These are phyloP conservation scores for Coracopsis vasa DNA, from an alignment of 2,113 vertebrate genomes.

Conservation along the genomic window DNA sequence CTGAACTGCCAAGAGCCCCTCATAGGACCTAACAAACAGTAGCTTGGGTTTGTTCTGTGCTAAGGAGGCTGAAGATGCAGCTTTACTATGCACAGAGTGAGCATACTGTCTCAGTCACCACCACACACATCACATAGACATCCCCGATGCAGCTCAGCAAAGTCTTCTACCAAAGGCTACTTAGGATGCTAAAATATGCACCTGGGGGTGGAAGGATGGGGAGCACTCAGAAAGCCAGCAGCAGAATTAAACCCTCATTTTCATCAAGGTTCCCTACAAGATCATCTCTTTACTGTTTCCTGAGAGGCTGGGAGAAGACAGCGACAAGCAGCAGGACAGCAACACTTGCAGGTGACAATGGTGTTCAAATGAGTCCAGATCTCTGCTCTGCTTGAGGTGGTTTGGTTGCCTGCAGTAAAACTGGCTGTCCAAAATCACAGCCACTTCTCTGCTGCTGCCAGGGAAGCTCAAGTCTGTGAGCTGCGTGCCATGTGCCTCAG, in stretches of 20 bases:
- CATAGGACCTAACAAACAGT: neutral
- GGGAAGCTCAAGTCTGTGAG: neutral
- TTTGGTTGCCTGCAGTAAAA: neutral
- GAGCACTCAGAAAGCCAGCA: neutral
- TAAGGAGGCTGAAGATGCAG: neutral
- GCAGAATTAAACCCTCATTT: neutral
- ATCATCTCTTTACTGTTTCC: neutral
- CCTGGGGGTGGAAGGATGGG: neutral
- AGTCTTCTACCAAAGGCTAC: neutral
- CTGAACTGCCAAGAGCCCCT: neutral
- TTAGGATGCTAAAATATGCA: neutral
- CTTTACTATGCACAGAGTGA: neutral
- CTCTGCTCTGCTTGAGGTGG: neutral
- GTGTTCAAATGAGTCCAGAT: neutral
- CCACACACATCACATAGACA: accelerated
- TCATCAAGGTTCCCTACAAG: neutral
- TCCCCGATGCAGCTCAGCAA: neutral
- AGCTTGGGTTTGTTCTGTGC: neutral
- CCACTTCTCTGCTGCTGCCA: neutral
- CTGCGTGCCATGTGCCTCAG: accelerated
- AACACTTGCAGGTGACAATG: accelerated
- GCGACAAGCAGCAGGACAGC: neutral
- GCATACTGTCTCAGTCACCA: neutral
- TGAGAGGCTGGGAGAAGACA: neutral
- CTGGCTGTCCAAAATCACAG: neutral